These are phyloP conservation scores for Hipparchia sbordonii DNA, from an alignment of 2,888 invertebrate species.

Conservation along the genomic window DNA sequence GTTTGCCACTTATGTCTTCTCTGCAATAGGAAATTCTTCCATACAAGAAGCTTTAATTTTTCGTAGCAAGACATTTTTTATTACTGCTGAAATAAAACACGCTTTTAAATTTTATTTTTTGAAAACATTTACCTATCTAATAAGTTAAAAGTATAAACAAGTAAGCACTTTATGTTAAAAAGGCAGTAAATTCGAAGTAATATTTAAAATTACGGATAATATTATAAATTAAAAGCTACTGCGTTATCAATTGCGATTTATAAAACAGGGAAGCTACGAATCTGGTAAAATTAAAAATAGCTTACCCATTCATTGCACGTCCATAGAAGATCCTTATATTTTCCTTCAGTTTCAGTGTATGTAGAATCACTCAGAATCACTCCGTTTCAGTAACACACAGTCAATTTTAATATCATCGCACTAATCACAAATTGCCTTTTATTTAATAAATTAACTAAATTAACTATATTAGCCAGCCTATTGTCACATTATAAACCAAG, in stretches of 20 bases:
- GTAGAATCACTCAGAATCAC: no score
- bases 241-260: constrained; percentile 15
- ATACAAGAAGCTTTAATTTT: constrained; percentile 88
- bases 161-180: not conserved
- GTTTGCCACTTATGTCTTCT: constrained; percentile 88
- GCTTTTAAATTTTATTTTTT: not conserved
- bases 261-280: constrained; percentile 24
- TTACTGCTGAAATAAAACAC: constrained; percentile 23
- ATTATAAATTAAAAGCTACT: constrained; percentile 2
- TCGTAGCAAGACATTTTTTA: constrained; percentile 70
- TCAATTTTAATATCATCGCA: constrained; percentile 5
- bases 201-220: not conserved
- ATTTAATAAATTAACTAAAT: not conserved
- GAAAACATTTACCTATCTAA: not conserved
- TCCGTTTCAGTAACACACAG: not conserved
- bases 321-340: not conserved
- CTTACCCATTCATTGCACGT: constrained; percentile 39
- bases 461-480: no score
- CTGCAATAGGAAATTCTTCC: constrained; percentile 93
- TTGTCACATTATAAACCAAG: no score
- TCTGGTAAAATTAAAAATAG: constrained; percentile 31
- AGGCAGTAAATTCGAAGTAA: not conserved
- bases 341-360: constrained; percentile 18
- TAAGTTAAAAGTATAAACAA: not conserved
- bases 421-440: constrained; percentile 26